These are phyloP conservation scores for Incurvaria masculella DNA, from an alignment of 2,888 invertebrate genomes.

Conservation along the genomic window DNA sequence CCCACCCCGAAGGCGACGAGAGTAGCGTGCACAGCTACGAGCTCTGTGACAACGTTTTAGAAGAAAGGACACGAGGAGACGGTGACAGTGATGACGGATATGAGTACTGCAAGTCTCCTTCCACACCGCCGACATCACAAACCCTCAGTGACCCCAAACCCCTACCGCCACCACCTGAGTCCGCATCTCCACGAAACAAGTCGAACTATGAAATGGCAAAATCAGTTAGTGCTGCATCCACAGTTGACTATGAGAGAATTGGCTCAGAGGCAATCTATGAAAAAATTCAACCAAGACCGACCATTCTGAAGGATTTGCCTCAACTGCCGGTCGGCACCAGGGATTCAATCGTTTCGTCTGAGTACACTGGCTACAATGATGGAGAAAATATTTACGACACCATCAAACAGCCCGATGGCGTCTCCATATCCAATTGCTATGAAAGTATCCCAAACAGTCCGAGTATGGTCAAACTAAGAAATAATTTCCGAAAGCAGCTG, in stretches of 20 bases:
- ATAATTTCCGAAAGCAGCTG: conserved; percentile 36
- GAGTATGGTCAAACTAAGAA: conserved; percentile 41
- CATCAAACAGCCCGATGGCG: conserved; percentile 53
- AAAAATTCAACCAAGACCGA: conserved; percentile 35
- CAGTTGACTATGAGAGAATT: conserved; percentile 47
- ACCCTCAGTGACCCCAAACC: neutral
- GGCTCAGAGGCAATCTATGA: conserved; percentile 50
- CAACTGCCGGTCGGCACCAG: conserved; percentile 35
- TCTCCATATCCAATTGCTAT: conserved; percentile 56
- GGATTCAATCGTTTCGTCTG: conserved; percentile 38
- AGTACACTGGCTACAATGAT: conserved; percentile 42
- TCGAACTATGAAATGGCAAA: conserved; percentile 43
- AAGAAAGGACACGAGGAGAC: conserved; percentile 44
- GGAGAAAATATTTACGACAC: conserved; percentile 63
- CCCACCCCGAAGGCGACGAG: conserved; percentile 48
- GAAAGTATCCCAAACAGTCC: conserved; percentile 57
- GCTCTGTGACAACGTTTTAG: conserved; percentile 39
- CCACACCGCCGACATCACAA: conserved; percentile 31
- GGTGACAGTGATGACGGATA: conserved; percentile 51
- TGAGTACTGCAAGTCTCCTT: conserved; percentile 50
- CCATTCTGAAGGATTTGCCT: conserved; percentile 38
- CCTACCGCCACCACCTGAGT: neutral
- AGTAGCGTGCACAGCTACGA: conserved; percentile 54
- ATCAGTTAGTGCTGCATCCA: conserved; percentile 45
- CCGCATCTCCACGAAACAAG: conserved; percentile 22